A percentile compares a stretch with the other conserved stretches of the same genome.
Conservation (phyloP, 2,113 vertebrate genomes). For the Hystrix brachyura region DNA sequence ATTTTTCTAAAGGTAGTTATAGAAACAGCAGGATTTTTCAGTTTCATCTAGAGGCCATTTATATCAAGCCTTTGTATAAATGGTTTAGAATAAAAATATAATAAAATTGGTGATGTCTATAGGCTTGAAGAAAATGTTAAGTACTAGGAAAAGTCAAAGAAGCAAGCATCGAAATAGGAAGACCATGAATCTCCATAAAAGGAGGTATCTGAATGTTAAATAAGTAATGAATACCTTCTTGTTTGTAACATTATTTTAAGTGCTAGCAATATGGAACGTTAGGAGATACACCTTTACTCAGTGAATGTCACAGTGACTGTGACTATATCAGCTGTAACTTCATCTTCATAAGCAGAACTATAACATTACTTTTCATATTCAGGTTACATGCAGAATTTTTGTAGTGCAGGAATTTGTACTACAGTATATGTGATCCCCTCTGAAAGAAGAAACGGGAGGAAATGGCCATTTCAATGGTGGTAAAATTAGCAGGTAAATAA, state of each 20-base stretch:
- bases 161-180: background rate
- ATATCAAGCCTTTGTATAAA: background rate
- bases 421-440: background rate
- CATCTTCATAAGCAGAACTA: background rate
- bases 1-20: background rate
- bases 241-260: background rate
- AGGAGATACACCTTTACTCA: background rate
- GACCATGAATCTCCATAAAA: background rate
- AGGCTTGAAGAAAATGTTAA: background rate
- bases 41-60: background rate
- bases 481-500: background rate
- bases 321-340: background rate
- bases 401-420: background rate
- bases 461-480: background rate
- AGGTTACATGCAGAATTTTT: background rate
- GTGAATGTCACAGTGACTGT: background rate
- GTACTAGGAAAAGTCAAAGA: background rate
- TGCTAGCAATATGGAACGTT: background rate
- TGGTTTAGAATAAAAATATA: background rate
- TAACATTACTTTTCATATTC: background rate
- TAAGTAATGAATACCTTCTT: background rate
- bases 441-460: background rate
- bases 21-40: background rate
- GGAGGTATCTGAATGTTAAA: background rate
- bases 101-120: background rate